Evolutionary conservation across 2,888 invertebrate genomes (phyloP).

Genomic region (Dicycla oo): DNA sequence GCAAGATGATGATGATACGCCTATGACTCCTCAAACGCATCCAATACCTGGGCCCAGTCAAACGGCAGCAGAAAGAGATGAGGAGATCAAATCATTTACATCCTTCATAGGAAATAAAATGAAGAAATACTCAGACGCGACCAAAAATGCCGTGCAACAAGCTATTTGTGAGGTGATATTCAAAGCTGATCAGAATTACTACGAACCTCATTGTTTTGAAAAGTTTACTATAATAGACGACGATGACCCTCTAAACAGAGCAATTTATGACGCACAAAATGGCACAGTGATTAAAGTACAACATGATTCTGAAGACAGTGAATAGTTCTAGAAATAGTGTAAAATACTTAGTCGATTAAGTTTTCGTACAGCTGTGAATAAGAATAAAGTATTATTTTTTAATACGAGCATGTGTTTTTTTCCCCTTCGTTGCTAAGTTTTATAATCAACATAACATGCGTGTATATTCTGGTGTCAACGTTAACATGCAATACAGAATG

Average conservation of each 20-base stretch:
- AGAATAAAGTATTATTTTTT: constrained; percentile 46
- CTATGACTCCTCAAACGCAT: constrained; percentile 15
- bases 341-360: constrained; percentile 12
- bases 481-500: constrained; percentile 51
- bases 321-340: constrained; percentile 33
- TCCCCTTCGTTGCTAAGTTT: constrained; percentile 12
- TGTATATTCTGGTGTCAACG: constrained; percentile 47
- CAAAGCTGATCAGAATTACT: constrained; percentile 72
- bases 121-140: constrained; percentile 72
- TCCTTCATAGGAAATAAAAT: constrained; percentile 75
- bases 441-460: constrained; percentile 41
- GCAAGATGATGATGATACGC: constrained; percentile 8
- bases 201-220: constrained; percentile 62
- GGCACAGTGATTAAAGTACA: constrained; percentile 58
- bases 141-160: constrained; percentile 73
- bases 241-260: constrained; percentile 55
- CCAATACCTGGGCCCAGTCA: constrained; percentile 49
- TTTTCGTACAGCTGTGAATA: constrained; percentile 41
- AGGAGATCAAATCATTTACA: constrained; percentile 74
- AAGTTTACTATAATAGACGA: constrained; percentile 60
- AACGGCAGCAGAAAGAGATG: constrained; percentile 59
- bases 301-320: constrained; percentile 59
- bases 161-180: constrained; percentile 77
- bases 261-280: constrained; percentile 36
- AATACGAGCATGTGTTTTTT: constrained; percentile 2